These are phyloP conservation scores for Acanthisitta chloris DNA, from an alignment of 2,113 vertebrate genomes.

Conservation along the genomic window DNA sequence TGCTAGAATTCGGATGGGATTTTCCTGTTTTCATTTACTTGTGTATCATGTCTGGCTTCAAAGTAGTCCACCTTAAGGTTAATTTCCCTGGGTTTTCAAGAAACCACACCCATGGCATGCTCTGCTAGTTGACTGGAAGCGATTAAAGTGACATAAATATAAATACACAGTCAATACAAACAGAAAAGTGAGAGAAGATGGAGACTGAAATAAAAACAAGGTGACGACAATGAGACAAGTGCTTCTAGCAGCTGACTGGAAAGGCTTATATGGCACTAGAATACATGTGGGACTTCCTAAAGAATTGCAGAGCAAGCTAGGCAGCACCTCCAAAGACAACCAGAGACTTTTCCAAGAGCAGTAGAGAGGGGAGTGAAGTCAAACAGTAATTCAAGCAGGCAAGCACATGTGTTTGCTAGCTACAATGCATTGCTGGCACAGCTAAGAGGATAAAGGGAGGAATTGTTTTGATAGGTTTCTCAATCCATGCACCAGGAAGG, in stretches of 20 bases:
- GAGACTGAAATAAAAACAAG: not conserved
- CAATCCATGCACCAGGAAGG: not conserved
- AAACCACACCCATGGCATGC: not conserved
- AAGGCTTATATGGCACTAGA: not conserved
- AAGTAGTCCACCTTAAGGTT: not conserved
- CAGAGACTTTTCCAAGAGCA: not conserved
- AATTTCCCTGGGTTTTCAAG: not conserved
- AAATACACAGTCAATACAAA: not conserved
- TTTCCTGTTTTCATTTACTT: not conserved
- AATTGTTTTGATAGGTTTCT: not conserved
- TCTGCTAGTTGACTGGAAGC: not conserved
- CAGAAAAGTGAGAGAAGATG: not conserved
- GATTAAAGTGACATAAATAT: not conserved
- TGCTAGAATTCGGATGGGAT: not conserved
- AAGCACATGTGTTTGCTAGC: not conserved
- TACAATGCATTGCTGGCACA: not conserved
- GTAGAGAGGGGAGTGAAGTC: not conserved
- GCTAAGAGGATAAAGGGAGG: not conserved
- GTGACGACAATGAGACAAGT: not conserved
- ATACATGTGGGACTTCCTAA: rapidly evolving
- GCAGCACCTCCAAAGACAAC: not conserved
- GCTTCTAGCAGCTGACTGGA: not conserved
- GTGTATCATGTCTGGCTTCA: not conserved
- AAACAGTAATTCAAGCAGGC: not conserved
- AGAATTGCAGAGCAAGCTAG: not conserved